These are phyloP conservation scores for Drosophila cracens DNA, from an alignment of 2,888 invertebrate species.

Conservation along the genomic window DNA sequence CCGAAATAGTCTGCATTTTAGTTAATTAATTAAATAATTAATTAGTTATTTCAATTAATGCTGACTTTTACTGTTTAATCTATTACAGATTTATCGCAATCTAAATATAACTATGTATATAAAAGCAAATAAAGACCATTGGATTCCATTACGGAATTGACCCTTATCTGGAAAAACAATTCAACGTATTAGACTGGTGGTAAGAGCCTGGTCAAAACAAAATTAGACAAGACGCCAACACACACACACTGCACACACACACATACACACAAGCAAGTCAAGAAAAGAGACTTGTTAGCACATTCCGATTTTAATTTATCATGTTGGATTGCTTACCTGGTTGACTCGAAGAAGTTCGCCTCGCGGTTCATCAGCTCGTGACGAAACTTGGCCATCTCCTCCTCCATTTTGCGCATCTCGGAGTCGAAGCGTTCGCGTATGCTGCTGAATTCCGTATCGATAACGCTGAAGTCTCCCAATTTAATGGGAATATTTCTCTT, in stretches of 20 bases:
- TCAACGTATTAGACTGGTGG: neutral
- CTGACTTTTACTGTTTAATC: neutral
- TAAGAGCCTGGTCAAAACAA: constrained; percentile 1
- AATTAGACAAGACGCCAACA: constrained; percentile 2
- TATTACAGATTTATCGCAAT: neutral
- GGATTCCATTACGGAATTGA: constrained; percentile 4
- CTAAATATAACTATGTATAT: neutral
- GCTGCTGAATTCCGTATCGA: constrained; percentile 98
- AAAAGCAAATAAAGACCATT: neutral
- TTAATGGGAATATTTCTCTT: constrained; percentile 96
- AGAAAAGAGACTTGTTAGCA: neutral
- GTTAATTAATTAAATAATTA: neutral
- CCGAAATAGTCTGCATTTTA: neutral
- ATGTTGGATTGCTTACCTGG: constrained; percentile 87
- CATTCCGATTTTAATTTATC: neutral
- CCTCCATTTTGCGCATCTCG: constrained; percentile 99
- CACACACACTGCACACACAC: neutral
- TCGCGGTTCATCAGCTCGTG: constrained; percentile 97
- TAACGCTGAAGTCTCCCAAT: constrained; percentile 96
- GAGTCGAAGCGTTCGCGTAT: constrained; percentile 97
- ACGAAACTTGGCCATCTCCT: constrained; percentile 98
- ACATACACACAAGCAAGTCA: neutral
- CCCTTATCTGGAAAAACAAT: constrained; percentile 13
- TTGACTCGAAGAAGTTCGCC: constrained; percentile 95
- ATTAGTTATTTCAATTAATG: neutral